Evolutionary conservation across 2,113 vertebrate genomes (phyloP).

Genomic region (Hippocampus zosterae): DNA sequence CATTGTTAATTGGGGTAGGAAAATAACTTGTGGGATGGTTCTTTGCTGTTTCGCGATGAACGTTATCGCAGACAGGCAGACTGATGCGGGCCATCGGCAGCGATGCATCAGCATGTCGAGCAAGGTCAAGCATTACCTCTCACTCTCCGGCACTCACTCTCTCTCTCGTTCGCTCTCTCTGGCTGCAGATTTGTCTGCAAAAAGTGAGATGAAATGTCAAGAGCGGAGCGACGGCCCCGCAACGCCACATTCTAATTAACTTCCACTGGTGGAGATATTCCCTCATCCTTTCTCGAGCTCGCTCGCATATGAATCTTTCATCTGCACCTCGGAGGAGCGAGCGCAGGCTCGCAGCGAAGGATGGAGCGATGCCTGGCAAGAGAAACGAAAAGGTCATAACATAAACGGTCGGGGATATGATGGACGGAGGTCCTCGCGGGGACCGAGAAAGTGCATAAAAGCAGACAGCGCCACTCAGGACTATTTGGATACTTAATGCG

Average conservation of each 20-base stretch:
- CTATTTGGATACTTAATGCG: background rate
- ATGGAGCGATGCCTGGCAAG: constrained; percentile 48
- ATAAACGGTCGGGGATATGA: constrained; percentile 52
- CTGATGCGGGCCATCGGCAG: constrained; percentile 47
- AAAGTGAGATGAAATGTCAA: constrained; percentile 66
- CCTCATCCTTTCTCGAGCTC: constrained; percentile 29
- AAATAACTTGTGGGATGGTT: constrained; percentile 42
- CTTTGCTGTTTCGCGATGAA: constrained; percentile 48
- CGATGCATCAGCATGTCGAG: constrained; percentile 51
- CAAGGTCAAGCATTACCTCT: constrained; percentile 59
- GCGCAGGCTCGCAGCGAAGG: constrained; percentile 41
- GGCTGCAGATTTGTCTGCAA: constrained; percentile 53
- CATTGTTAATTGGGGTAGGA: constrained; percentile 5
- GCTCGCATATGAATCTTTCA: constrained; percentile 61
- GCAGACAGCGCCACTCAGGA: background rate
- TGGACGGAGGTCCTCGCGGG: constrained; percentile 44
- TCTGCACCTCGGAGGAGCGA: constrained; percentile 52
- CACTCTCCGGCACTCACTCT: constrained; percentile 22
- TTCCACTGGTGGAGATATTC: constrained; percentile 56
- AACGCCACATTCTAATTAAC: constrained; percentile 66
- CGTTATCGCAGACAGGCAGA: constrained; percentile 50
- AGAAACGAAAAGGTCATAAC: constrained; percentile 65
- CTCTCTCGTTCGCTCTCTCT: constrained; percentile 28
- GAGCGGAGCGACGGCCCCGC: constrained; percentile 61
- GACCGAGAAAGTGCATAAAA: constrained; percentile 29